Evolutionary conservation across 2,797 vertebrate species (phyloP).

Genomic region (Siniperca undulata): DNA sequence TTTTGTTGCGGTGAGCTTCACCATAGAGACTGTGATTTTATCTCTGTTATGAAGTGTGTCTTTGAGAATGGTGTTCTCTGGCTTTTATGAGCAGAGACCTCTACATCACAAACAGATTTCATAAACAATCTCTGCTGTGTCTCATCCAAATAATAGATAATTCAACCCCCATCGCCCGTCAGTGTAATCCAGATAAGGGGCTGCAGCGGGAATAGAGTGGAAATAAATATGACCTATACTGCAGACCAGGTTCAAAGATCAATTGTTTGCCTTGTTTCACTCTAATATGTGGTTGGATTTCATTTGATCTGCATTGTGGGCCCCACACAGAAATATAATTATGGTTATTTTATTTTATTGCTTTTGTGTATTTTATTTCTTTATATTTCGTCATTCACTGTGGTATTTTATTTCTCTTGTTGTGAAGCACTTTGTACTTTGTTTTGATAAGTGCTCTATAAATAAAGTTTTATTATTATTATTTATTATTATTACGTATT

Average conservation of each 20-base stretch:
- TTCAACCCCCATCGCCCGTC: not conserved
- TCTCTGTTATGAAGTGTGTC: slow-evolving; percentile 56
- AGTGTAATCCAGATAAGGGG: slow-evolving; percentile 18
- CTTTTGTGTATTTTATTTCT: no score
- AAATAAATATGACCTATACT: slow-evolving; percentile 21
- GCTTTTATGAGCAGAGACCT: slow-evolving; percentile 50
- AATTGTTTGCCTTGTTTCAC: slow-evolving; percentile 33
- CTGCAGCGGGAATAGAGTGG: slow-evolving; percentile 20
- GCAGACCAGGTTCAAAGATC: slow-evolving; percentile 15
- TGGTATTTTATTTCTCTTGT: no score
- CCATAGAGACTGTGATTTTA: slow-evolving; percentile 44
- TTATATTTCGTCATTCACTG: no score
- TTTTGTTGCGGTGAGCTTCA: slow-evolving; percentile 24
- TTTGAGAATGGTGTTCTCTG: slow-evolving; percentile 42
- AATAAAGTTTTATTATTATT: no score
- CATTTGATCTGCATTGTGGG: slow-evolving; percentile 24
- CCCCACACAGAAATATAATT: not conserved
- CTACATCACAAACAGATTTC: slow-evolving; percentile 42
- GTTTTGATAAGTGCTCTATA: no score
- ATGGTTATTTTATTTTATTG: not conserved
- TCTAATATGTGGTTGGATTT: slow-evolving; percentile 15
- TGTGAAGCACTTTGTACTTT: no score
- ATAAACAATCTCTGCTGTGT: slow-evolving; percentile 41
- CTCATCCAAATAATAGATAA: slow-evolving; percentile 22
- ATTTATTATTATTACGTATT: not conserved